Evolutionary conservation across 2,797 vertebrate species (phyloP).

Genomic region (Premnoplex brunnescens): DNA sequence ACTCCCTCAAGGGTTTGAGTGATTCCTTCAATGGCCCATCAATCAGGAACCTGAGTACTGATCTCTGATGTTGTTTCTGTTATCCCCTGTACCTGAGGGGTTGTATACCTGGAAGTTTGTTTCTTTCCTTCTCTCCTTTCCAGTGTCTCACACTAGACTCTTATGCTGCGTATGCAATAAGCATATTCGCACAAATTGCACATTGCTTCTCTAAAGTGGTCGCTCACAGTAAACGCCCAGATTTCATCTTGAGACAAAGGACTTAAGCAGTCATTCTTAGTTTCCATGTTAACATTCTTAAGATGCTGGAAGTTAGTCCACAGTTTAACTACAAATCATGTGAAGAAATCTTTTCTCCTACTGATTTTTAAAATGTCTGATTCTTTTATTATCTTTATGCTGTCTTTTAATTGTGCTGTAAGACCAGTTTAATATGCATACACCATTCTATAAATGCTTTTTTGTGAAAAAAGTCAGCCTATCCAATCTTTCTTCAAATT

Average conservation of each 20-base stretch:
- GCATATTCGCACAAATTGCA: background rate
- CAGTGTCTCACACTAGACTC: background rate
- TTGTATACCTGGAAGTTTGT: background rate
- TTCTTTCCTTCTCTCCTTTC: background rate
- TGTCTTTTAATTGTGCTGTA: background rate
- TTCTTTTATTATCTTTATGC: background rate
- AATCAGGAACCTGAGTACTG: background rate
- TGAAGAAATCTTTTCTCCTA: background rate
- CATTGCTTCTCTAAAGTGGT: background rate
- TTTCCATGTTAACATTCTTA: background rate
- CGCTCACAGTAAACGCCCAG: background rate
- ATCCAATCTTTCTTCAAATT: background rate
- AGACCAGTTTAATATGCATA: background rate
- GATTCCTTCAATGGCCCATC: background rate
- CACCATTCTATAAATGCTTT: background rate
- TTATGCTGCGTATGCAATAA: background rate
- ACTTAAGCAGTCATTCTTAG: background rate
- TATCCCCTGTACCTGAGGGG: background rate
- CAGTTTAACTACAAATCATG: background rate
- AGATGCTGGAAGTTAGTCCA: background rate
- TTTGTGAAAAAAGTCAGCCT: background rate
- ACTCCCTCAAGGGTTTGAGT: background rate
- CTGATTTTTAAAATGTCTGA: background rate
- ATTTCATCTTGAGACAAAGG: background rate
- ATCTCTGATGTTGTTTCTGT: background rate